Base-by-base conservation (phyloP, 2,888 invertebrate species). In the Campoplex nolae region DNA sequence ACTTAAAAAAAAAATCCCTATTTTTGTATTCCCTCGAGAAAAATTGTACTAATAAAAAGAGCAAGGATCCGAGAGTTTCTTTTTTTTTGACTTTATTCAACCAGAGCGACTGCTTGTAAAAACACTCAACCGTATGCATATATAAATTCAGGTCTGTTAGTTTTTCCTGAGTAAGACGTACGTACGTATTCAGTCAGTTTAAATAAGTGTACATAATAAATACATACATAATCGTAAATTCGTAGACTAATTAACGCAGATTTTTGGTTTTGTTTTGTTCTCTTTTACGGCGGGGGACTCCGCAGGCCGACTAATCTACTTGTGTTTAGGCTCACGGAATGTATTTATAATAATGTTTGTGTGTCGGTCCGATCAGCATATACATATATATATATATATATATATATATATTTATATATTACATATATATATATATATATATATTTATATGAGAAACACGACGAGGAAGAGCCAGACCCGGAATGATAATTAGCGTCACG, bases 401-500 rank as follows among this genome's bases (percentile, higher is more conserved):
- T 38, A 74, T 73, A 51, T 71, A 54, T 67, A 54, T 54, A 28
- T 78, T 38, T 38, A 74, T 73, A 51, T 71, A n/a, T n/a, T n/a
- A n/a, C 73, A 35, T 54, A 73, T 32, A n/a, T 13, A 38, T 71
- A 51, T 28, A n/a, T 67, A 68, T 71, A 68, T 71, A 54, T 67
- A 54, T 54, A 28, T 78, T 38, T 38, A 74, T 73, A 51, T 71
- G 28, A 65, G 56, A 65, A 35, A 23, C 76, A 82, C 84, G 80
- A 86, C 75, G 78, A 77, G 65, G 51, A 85, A 83, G 65, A 81
- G 58, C 78, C 76, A 82, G 81, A 85, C 84, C 85, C 85, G 89
- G 88, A 88, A 88, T 87, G 87, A 90, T 88, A 89, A 90, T 91
- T 90, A 90, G 84, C 89, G 89, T 89, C 90, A 89, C 90, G 90